These are phyloP conservation scores for Atractosteus spatula DNA, from an alignment of 2,113 vertebrate species.

Conservation along the genomic window DNA sequence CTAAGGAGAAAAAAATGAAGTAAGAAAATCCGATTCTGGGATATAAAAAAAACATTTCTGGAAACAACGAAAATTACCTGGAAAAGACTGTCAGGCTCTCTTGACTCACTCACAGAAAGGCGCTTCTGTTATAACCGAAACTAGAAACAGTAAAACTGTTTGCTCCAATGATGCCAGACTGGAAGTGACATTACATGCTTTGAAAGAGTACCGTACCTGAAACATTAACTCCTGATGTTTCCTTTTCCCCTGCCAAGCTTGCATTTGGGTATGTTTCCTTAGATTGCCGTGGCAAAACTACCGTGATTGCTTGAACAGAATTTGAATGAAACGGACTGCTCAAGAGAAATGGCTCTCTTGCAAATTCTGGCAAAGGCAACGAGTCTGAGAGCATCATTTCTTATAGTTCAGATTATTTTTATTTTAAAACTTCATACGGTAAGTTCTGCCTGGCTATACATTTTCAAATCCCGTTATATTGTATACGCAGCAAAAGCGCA, in stretches of 20 bases:
- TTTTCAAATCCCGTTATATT: background rate
- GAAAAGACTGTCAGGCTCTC: constrained; percentile 32
- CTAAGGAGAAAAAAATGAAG: background rate
- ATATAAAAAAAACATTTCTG: constrained; percentile 19
- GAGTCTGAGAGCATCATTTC: constrained; percentile 11
- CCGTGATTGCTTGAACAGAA: background rate
- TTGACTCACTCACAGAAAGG: constrained; percentile 22
- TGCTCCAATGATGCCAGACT: constrained; percentile 16
- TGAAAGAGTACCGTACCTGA: background rate
- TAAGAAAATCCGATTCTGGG: background rate
- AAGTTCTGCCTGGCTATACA: constrained; percentile 32
- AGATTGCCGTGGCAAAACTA: constrained; percentile 17
- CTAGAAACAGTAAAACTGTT: constrained; percentile 20
- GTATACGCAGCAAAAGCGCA: background rate
- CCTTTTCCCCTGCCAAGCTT: constrained; percentile 22
- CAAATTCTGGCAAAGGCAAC: constrained; percentile 25
- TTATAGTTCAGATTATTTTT: constrained; percentile 45
- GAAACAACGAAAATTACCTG: constrained; percentile 36
- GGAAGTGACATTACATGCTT: constrained; percentile 6
- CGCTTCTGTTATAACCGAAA: constrained; percentile 41
- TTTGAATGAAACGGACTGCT: constrained; percentile 27
- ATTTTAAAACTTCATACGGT: constrained; percentile 39
- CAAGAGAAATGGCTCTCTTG: constrained; percentile 38
- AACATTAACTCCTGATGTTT: constrained; percentile 40
- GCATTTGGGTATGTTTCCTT: constrained; percentile 12